Evolutionary conservation across 2,888 invertebrate genomes (phyloP).

Genomic region (Uloborus plumipes): DNA sequence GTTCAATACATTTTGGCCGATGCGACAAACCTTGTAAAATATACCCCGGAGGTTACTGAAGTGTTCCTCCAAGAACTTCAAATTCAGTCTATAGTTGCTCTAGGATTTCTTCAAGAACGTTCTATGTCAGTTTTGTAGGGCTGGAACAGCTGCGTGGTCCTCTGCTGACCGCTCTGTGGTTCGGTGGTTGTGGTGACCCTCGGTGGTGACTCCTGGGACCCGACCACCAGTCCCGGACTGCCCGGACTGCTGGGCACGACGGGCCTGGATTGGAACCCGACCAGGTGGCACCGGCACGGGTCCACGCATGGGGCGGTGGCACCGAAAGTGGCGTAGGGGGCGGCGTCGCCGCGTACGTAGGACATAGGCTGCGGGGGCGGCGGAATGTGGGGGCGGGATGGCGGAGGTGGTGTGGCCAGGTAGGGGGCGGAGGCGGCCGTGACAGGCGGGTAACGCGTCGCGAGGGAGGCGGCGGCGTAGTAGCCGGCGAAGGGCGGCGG

Average conservation of each 20-base stretch:
- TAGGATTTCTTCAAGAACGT: conserved; percentile 33
- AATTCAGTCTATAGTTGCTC: too few relatives aligned
- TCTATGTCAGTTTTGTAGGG: conserved; percentile 79
- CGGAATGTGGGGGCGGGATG: conserved; percentile 39
- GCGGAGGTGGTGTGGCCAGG: conserved; percentile 39
- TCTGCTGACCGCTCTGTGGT: conserved; percentile 41
- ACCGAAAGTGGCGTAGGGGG: conserved; percentile 17
- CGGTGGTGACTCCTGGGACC: conserved; percentile 9
- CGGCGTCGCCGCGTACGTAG: neutral
- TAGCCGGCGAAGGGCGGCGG: conserved; percentile 71
- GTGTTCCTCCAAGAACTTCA: too few relatives aligned
- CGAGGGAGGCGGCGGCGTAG: conserved; percentile 57
- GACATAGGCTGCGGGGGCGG: conserved; percentile 35
- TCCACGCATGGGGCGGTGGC: conserved; percentile 28
- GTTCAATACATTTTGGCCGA: too few relatives aligned
- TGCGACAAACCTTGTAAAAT: too few relatives aligned
- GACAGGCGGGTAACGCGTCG: conserved; percentile 61
- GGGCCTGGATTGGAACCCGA: conserved; percentile 65
- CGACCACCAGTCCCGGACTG: neutral
- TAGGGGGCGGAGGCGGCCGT: conserved; percentile 31
- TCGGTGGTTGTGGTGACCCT: neutral
- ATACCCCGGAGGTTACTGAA: too few relatives aligned
- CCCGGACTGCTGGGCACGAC: conserved; percentile 64
- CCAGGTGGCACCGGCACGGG: conserved; percentile 66
- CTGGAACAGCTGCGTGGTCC: conserved; percentile 76